Evolutionary conservation across 2,113 vertebrate species (phyloP), one percentile per base, ranked within the genome.

Genomic region (Clarias batrachus): DNA sequence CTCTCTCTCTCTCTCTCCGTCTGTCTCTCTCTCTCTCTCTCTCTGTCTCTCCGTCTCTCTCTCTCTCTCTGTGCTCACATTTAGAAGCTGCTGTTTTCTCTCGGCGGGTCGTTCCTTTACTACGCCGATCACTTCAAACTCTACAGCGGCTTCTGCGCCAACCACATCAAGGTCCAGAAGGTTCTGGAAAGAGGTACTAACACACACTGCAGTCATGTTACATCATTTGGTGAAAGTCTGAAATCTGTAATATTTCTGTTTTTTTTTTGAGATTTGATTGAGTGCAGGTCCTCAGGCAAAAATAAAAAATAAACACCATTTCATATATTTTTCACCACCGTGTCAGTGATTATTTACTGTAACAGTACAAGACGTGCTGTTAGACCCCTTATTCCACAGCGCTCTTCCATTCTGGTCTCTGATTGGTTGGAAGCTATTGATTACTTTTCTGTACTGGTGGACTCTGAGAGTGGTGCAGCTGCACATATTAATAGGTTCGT

Each of bases 41-140:
- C 48, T 83, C 60, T 63, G 33, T 52, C 37, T 79, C 41, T 74
- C 54, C 60, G 30, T 85, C 59, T 63, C 23, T 85, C 57, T 63
- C 30, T 12, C 0, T 52, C 57, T n/a, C 5, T 30, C 37, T 60
- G 13, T 63, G 59, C 71, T 33, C 37, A 23, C 94, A 94, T 92
- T 90, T 93, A 99, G 98, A 99, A 98, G 94, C 87, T 99, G 89
- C 95, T 99, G 27, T 99, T 99, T 92, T 99, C 98, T 81, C 96
- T 99, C 0, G 98, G 98, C 87, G 97, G 97, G 25, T 99, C 98
- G 0, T 99, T 99, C 90, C 96, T 99, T 41, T 99, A 99, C 93
- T 99, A 99, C 0, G 97, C 98, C 0, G 98, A 99, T 93, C 98
- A 99, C 93, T 99, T 99, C 91, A 99, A 99, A 92, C 95, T 99